Base-by-base conservation (phyloP, 2,888 invertebrate genomes). In the Copidosoma aretas region DNA sequence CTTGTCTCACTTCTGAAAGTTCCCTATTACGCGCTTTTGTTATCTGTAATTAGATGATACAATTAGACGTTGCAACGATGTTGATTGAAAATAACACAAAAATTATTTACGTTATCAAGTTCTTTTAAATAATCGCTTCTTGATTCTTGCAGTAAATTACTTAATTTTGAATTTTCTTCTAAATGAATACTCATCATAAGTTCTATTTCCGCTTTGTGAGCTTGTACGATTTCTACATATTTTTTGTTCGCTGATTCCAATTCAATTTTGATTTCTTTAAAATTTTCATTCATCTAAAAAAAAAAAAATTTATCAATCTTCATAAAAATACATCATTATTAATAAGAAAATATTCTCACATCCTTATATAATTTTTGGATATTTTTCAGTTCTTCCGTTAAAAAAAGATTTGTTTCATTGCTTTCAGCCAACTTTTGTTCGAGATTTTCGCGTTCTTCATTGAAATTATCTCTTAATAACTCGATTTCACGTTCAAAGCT, bases 281-380 rank as follows among this genome's bases (percentile, higher is more conserved):
- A 65, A 43, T 64, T 75, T 21, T 75, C 75, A 51, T 32, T 77
- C 1, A 75, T 64, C 80, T 80, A 19, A 24, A 70, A 52, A 70
- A 32, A 21, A 57, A 64, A 51, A 54, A 59, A 70, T 68, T 65
- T 15, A 72, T 25, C 65, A 58, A 68, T 52, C 46, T 15, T 53
- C 70, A 65, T 46, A 58, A 67, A 46, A 53, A 53, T 19, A 43
- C 56, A n/a, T 25, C 22, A 8, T 54, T 17, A 5, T 3, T 43
- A 10, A 53, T 21, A 22, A 43, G 24, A 22, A 60, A 24, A 60
- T 21, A 52, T 57, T 10, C 73, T 64, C 59, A 79, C 78, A 32
- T 79, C 77, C 69, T 76, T 75, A 60, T 77, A 77, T 49, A 76
- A 73, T 62, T 72, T 75, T 67, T 79, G 75, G 12, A 79, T 71